Conservation (phyloP, 2,797 vertebrate species). For the Argya squamiceps region DNA sequence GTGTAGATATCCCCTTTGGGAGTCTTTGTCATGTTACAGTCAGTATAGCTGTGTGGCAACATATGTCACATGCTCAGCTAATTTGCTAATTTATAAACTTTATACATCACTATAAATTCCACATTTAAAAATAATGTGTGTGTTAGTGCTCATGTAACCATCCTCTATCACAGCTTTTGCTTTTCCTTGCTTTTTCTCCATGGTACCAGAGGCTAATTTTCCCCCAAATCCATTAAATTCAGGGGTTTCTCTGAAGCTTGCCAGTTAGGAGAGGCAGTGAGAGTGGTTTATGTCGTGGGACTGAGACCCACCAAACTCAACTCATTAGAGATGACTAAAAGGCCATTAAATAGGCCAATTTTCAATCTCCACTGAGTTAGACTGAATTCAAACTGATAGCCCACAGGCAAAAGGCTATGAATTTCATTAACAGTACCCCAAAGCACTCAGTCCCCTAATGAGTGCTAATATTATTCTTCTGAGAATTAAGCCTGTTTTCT, state of each 20-base stretch:
- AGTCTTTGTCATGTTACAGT: background rate
- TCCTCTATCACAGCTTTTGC: background rate
- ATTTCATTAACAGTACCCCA: constrained; percentile 55
- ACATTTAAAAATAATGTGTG: background rate
- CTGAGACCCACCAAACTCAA: constrained; percentile 28
- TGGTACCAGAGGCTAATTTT: background rate
- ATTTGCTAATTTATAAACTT: constrained; percentile 27
- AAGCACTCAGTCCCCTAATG: constrained; percentile 39
- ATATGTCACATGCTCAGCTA: background rate
- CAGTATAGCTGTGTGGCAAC: background rate
- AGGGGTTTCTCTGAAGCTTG: background rate
- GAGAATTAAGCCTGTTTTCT: constrained; percentile 63
- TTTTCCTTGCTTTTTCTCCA: background rate
- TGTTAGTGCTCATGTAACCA: background rate
- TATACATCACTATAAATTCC: background rate
- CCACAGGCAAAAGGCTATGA: constrained; percentile 52
- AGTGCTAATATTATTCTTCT: constrained; percentile 57
- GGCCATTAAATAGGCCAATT: constrained; percentile 55
- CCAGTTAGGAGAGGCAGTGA: background rate
- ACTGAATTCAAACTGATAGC: constrained; percentile 55
- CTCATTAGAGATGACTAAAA: constrained; percentile 34
- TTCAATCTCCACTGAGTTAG: constrained; percentile 38
- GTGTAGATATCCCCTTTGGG: background rate
- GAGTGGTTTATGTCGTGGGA: background rate
- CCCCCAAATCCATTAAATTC: background rate